Evolutionary conservation across 1,140 invertebrate species (phyloP), one percentile per base, ranked within the genome.

Genomic region (Apis florea): DNA sequence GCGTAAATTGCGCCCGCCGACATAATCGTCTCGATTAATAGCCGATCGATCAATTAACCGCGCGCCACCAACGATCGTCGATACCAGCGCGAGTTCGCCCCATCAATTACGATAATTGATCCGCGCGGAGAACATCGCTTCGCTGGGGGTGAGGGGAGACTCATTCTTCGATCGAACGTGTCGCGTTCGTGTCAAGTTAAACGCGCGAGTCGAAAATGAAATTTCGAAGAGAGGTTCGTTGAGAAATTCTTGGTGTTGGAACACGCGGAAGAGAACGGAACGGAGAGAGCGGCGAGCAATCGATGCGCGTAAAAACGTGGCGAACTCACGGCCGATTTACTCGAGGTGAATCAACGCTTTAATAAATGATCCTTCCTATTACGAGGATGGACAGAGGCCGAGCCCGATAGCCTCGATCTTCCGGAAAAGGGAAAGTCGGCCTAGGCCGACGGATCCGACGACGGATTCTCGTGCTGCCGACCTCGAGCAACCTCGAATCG

Each of bases 91-190:
- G 66, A 80, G 61, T 72, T 77, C 78, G 47, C 53, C 51, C 54
- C 83, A 79, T 85, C 85, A 88, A 88, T 88, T 87, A 88, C 85
- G 83, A 87, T 88, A 85, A 88, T 88, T 79, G 71, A 87, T 87
- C 79, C 74, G 78, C 76, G 73, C 69, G 47, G 15, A 1, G 76
- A 85, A 64, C 75, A 77, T 59, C 40, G 40, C n/a, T n/a, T n/a
- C n/a, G n/a, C n/a, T n/a, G n/a, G n/a, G n/a, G n/a, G n/a, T n/a
- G n/a, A n/a, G n/a, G n/a, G n/a, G n/a, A n/a, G n/a, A n/a, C n/a
- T n/a, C n/a, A n/a, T n/a, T n/a, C n/a, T n/a, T n/a, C n/a, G n/a
- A 21, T 15, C n/a, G 1, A 31, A 6, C 15, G 4, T 24, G 1
- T 15, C n/a, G n/a, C n/a, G n/a, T n/a, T n/a, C n/a, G n/a, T n/a